Conservation (phyloP, 2,888 invertebrate species). For the Entomobrya multifasciata region DNA sequence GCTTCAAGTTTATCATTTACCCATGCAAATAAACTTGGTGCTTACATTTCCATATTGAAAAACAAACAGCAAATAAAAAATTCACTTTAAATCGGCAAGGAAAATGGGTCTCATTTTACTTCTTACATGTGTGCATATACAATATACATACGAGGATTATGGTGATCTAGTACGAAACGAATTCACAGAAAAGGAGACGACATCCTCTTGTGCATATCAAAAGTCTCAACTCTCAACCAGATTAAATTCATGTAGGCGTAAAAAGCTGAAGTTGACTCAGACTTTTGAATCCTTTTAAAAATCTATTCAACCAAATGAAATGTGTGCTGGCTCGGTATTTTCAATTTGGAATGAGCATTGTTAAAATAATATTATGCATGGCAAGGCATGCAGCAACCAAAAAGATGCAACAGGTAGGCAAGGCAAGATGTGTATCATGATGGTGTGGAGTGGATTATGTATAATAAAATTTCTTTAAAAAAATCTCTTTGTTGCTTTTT, state of each 20-base stretch:
- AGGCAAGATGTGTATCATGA: background rate
- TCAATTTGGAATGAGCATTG: background rate
- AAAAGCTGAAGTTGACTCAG: slow-evolving; percentile 5
- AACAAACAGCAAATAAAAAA: too few species aligned
- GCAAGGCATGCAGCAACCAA: background rate
- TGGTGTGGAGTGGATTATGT: slow-evolving; percentile 49
- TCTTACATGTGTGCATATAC: too few species aligned
- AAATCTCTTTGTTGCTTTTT: slow-evolving; percentile 42
- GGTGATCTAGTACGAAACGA: too few species aligned
- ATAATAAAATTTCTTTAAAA: slow-evolving; percentile 27
- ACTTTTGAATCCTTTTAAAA: background rate
- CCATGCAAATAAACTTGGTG: too few species aligned
- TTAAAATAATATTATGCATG: background rate
- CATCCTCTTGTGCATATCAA: slow-evolving; percentile 55
- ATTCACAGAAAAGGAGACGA: slow-evolving; percentile 17
- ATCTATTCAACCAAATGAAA: too few species aligned
- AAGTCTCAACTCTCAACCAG: slow-evolving; percentile 8
- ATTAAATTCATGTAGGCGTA: slow-evolving; percentile 23
- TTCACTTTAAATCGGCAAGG: too few species aligned
- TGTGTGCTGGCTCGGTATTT: slow-evolving; percentile 9
- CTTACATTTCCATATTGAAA: too few species aligned
- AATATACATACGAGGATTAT: too few species aligned
- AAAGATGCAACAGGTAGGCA: background rate
- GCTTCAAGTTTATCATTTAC: too few species aligned
- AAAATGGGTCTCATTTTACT: too few species aligned